phyloP scores from a whole-genome alignment of 2,888 invertebrate genomes.

The Thelaira solivaga region DNA sequence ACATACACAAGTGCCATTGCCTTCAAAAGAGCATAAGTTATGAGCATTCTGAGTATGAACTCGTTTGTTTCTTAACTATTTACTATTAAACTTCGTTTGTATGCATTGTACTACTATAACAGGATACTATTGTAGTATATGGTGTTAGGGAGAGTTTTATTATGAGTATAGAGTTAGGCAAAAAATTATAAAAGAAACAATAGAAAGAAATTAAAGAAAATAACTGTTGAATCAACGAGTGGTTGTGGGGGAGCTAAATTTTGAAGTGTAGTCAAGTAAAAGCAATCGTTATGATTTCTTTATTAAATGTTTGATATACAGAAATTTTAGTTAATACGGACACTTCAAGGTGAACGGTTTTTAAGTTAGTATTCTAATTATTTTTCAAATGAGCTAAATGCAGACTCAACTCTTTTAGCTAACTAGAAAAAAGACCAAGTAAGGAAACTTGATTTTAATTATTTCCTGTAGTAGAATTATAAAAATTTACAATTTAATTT shows the following conservation, averaged over 20 bases:
- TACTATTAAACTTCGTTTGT: constrained; percentile 31
- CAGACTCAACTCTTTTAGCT: not conserved
- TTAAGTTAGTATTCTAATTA: constrained; percentile 50
- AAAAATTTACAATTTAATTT: not conserved
- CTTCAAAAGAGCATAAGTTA: not conserved
- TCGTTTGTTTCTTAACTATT: constrained; percentile 43
- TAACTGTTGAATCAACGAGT: constrained; percentile 66
- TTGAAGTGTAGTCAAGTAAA: constrained; percentile 37
- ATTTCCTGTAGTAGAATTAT: too few species aligned
- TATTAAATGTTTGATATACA: constrained; percentile 56
- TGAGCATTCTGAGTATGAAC: constrained; percentile 20
- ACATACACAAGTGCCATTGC: not conserved
- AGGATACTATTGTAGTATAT: not conserved
- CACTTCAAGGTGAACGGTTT: constrained; percentile 70
- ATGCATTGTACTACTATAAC: not conserved
- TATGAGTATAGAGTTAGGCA: constrained; percentile 20
- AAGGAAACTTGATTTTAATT: too few species aligned
- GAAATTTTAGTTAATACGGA: constrained; percentile 71
- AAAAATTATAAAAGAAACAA: constrained; percentile 5
- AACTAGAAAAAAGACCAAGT: too few species aligned
- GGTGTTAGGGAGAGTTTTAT: constrained; percentile 17
- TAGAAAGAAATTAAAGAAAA: constrained; percentile 44
- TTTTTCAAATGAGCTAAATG: not conserved
- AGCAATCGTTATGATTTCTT: constrained; percentile 23
- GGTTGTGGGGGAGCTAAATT: constrained; percentile 53